Evolutionary conservation across 2,113 vertebrate genomes (phyloP).

Genomic region (Indicator maculatus): DNA sequence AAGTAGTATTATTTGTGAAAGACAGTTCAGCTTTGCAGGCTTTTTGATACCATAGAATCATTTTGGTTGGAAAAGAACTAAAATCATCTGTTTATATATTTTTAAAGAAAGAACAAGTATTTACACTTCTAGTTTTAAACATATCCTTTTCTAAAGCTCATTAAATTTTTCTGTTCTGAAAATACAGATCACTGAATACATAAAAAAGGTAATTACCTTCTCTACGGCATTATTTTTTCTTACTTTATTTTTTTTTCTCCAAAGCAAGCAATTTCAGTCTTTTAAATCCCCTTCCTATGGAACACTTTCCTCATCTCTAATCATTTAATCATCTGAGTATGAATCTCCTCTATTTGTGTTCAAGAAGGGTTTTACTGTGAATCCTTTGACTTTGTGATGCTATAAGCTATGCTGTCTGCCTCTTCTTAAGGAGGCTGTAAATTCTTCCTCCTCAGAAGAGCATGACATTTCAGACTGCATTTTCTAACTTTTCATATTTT

Average conservation of each 20-base stretch:
- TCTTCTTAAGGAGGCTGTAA: background rate
- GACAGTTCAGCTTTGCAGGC: background rate
- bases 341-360: background rate
- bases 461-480: background rate
- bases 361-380: constrained; percentile 17
- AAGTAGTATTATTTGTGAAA: background rate
- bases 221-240: background rate
- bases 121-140: background rate
- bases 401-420: background rate
- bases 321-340: constrained; percentile 11
- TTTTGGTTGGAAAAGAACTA: background rate
- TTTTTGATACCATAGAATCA: background rate
- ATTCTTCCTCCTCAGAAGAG: background rate
- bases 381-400: background rate
- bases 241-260: background rate
- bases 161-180: background rate
- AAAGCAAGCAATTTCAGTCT: background rate
- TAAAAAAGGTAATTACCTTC: background rate
- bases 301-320: background rate
- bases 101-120: background rate
- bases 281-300: background rate
- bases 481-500: background rate
- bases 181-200: background rate
- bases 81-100: background rate
- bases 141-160: background rate